Base-by-base conservation (phyloP, 2,113 vertebrate genomes). In the Dasypus novemcinctus region DNA sequence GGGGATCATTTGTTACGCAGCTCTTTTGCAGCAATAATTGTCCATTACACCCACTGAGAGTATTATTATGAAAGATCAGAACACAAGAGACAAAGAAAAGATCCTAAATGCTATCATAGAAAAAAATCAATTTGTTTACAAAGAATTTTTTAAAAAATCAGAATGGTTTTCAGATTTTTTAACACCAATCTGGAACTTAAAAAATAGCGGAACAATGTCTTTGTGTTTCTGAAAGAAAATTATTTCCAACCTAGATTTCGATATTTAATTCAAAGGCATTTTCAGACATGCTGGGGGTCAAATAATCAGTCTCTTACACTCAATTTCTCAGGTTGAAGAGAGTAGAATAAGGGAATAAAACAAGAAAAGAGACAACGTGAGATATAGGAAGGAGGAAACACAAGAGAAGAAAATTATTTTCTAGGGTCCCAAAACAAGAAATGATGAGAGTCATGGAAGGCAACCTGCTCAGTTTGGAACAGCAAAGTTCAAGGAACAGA, bases 101-200 rank as follows among this genome's bases (percentile, higher is more conserved):
- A 23, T 17, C 27, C 33, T 61, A 33, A 59, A 68, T 36, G 41
- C 43, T 3, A 46, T 54, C 49, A n/a, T 33, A 81, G 57, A 27
- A 23, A 59, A 79, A 78, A 84, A 59, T 5, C 1, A 68, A 12
- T 41, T 36, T 27, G 21, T 63, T 25, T 15, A 29, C 31, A 38
- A 63, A 68, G 4, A 85, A 76, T 29, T 6, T 20, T 29, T 6
- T 20, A 12, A 57, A 87, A 76, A 59, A 36, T 54, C 18, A 75
- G 23, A 91, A 71, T 71, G 38, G 33, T 38, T 89, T 89, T 85
- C 31, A n/a, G 18, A 52, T 75, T 76, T 86, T 17, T 72, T 41
- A 23, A 80, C 79, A 69, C 25, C 17, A 69, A 75, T 10, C 18
- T 25, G 2, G 9, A n/a, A 31, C 15, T 13, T 38, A 27, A 43